Percentiles rank a stretch among this genome's conserved stretches.
Conservation (phyloP, 2,888 invertebrate species). For the Morpho achilles region DNA sequence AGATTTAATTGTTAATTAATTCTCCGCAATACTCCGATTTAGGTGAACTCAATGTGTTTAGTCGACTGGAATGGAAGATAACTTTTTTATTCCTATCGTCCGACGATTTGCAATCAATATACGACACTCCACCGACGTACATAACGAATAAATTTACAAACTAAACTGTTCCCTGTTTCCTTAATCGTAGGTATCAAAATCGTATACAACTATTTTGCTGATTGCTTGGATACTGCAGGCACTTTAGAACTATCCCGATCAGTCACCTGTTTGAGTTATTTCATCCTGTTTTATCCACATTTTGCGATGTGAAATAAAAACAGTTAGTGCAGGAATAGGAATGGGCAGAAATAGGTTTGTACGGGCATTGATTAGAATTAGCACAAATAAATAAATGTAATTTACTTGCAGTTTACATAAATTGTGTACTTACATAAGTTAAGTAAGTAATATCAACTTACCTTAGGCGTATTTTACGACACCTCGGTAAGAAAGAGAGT, state of each 20-base stretch:
- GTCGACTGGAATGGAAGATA: slow-evolving; percentile 11
- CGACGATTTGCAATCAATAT: slow-evolving; percentile 20
- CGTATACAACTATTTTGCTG: background rate
- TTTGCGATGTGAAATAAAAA: slow-evolving; percentile 3
- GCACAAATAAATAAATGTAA: too few species aligned
- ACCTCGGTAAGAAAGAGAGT: too few species aligned
- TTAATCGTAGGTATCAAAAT: background rate
- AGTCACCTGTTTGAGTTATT: slow-evolving; percentile 28
- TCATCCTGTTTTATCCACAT: slow-evolving; percentile 13
- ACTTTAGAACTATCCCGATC: slow-evolving; percentile 28
- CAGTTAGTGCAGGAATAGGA: too few species aligned
- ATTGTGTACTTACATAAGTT: too few species aligned
- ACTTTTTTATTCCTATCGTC: slow-evolving; percentile 10
- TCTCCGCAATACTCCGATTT: slow-evolving; percentile 4
- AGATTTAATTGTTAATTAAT: slow-evolving; percentile 8
- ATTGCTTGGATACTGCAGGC: background rate
- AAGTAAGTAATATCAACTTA: too few species aligned
- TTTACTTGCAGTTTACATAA: too few species aligned
- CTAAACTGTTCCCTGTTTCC: background rate
- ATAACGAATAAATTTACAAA: background rate
- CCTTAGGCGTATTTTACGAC: too few species aligned
- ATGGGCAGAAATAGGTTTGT: too few species aligned
- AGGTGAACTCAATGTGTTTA: slow-evolving; percentile 2
- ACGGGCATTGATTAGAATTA: too few species aligned
- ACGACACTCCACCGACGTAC: slow-evolving; percentile 1